Conservation (phyloP, 1,140 invertebrate genomes). For the Dendroctonus valens region DNA sequence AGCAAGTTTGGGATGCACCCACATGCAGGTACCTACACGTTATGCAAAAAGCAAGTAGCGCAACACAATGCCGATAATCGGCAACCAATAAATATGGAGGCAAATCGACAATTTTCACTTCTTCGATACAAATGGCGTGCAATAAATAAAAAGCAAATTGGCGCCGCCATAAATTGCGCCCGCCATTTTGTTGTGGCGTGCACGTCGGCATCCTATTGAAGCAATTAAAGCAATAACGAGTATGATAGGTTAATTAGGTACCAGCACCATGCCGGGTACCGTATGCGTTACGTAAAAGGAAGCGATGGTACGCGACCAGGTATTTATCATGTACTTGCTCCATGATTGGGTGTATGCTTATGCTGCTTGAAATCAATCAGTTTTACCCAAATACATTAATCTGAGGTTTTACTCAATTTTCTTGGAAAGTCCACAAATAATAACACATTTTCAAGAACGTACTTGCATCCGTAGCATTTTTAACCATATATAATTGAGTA, state of each 20-base stretch:
- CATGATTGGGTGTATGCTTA: background rate
- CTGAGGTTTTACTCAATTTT: too few species aligned
- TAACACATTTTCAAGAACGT: too few species aligned
- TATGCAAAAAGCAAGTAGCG: too few species aligned
- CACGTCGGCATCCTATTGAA: conserved; percentile 23
- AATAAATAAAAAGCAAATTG: conserved; percentile 21
- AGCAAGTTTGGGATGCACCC: too few species aligned
- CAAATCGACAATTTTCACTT: conserved; percentile 3
- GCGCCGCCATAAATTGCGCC: conserved; percentile 22
- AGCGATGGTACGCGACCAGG: conserved; percentile 18
- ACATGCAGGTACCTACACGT: too few species aligned
- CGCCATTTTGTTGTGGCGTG: conserved; percentile 28
- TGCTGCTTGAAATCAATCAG: too few species aligned
- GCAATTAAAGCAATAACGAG: conserved; percentile 32
- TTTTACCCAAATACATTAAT: too few species aligned
- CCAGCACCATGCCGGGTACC: conserved; percentile 25
- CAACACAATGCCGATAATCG: background rate
- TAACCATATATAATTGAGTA: too few species aligned
- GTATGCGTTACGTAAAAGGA: conserved; percentile 27
- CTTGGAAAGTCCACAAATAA: too few species aligned
- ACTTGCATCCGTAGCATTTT: too few species aligned
- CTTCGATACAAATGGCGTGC: background rate
- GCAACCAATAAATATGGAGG: background rate
- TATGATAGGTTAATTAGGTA: conserved; percentile 34
- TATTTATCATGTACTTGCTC: conserved; percentile 20